These are phyloP conservation scores for Takifugu bimaculatus DNA, from an alignment of 2,113 vertebrate genomes.

Conservation along the genomic window DNA sequence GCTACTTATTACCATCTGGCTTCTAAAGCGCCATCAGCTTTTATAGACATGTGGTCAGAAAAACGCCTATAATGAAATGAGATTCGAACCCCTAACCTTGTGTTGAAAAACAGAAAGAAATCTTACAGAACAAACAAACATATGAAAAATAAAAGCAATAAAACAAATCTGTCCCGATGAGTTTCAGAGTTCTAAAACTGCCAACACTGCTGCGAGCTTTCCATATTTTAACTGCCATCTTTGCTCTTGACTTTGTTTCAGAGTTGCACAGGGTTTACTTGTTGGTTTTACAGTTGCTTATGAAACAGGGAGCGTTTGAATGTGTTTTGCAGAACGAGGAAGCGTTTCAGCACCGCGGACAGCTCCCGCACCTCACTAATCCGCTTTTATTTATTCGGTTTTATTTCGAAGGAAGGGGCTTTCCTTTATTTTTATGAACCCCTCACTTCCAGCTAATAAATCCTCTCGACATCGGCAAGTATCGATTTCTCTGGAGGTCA, in stretches of 20 bases:
- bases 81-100: constrained; percentile 46
- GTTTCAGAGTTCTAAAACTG: too few relatives aligned
- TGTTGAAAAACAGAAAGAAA: constrained; percentile 10
- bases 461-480: constrained; percentile 28
- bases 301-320: too few relatives aligned
- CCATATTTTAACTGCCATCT: too few relatives aligned
- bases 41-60: constrained; percentile 35
- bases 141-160: too few relatives aligned
- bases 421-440: constrained; percentile 26
- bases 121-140: neutral
- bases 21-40: constrained; percentile 24
- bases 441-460: constrained; percentile 49
- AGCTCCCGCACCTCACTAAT: constrained; percentile 31
- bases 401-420: neutral
- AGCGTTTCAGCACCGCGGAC: constrained; percentile 60
- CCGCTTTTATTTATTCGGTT: neutral
- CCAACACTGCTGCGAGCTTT: too few relatives aligned
- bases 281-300: too few relatives aligned
- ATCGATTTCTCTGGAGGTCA: constrained; percentile 54
- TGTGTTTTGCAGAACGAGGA: neutral
- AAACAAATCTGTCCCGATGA: too few relatives aligned
- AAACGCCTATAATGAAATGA: constrained; percentile 43
- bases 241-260: too few relatives aligned
- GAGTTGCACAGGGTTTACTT: too few relatives aligned
- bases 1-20: constrained; percentile 21